Percentiles rank a stretch among this genome's conserved stretches.
These are phyloP conservation scores for Psephotus haematonotus DNA, from an alignment of 2,113 vertebrate genomes.

Conservation along the genomic window DNA sequence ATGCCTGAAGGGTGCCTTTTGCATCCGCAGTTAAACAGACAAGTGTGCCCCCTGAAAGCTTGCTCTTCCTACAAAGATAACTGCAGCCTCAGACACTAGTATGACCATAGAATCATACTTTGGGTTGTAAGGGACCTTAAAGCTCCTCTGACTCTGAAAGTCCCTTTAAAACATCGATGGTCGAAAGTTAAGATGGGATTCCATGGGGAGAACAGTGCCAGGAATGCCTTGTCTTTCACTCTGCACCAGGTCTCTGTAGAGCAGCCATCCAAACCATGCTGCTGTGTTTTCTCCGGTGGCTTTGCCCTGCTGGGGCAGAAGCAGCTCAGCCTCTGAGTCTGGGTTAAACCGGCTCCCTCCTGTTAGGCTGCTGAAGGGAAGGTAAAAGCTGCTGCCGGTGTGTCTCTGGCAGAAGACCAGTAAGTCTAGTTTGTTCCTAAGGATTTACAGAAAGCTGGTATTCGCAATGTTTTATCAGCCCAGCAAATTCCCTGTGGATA, in stretches of 20 bases:
- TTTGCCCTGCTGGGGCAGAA: neutral
- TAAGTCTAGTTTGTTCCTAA: neutral
- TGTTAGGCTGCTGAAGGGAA: neutral
- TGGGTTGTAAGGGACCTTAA: neutral
- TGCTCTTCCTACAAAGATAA: neutral
- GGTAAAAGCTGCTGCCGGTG: neutral
- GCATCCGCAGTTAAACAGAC: neutral
- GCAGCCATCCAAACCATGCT: neutral
- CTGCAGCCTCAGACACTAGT: neutral
- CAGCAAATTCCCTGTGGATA: neutral
- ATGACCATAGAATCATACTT: neutral
- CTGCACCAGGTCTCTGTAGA: neutral
- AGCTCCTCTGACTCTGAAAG: neutral
- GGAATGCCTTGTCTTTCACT: neutral
- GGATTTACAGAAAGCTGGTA: neutral
- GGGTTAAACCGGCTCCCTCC: neutral
- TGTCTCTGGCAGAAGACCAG: neutral
- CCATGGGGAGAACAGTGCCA: neutral
- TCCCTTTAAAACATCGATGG: neutral
- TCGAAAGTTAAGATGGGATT: neutral
- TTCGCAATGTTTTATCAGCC: neutral
- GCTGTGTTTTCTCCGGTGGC: neutral
- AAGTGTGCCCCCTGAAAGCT: neutral
- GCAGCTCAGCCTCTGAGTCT: neutral
- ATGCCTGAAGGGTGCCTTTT: neutral